Evolutionary conservation across 1,140 invertebrate species (phyloP).

Genomic region (Pararge aegeria): DNA sequence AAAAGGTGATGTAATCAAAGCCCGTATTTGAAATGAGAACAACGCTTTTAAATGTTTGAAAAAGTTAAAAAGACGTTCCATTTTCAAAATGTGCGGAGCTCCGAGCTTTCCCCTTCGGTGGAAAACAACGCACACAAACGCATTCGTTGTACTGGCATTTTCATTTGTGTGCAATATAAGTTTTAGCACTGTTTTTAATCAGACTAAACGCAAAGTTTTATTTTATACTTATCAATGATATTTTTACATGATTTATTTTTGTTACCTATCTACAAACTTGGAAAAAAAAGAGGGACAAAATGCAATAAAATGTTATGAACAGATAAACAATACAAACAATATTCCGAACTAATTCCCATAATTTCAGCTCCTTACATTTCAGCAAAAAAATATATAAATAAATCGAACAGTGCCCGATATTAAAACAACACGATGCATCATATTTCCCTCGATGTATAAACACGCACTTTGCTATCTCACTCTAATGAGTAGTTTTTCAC

Average conservation of each 20-base stretch:
- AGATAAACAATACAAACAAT: slow-evolving; percentile 34
- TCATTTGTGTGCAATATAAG: background rate
- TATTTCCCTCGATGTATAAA: slow-evolving; percentile 66
- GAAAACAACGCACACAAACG: slow-evolving; percentile 46
- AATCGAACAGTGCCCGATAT: slow-evolving; percentile 69
- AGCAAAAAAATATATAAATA: slow-evolving; percentile 64
- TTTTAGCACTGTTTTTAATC: background rate
- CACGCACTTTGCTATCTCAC: slow-evolving; percentile 50
- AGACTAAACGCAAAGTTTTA: background rate
- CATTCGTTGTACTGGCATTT: slow-evolving; percentile 2
- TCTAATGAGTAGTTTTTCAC: slow-evolving; percentile 43
- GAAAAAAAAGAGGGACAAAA: background rate
- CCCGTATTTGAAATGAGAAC: slow-evolving; percentile 24
- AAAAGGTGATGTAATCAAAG: slow-evolving; percentile 20
- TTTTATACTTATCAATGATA: background rate
- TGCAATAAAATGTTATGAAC: slow-evolving; percentile 39
- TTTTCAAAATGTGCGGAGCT: slow-evolving; percentile 58
- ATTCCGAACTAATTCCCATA: slow-evolving; percentile 35
- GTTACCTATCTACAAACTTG: too few relatives aligned
- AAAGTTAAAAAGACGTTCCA: slow-evolving; percentile 64
- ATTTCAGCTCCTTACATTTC: slow-evolving; percentile 57
- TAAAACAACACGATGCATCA: slow-evolving; percentile 77
- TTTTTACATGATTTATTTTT: slow-evolving; percentile 5
- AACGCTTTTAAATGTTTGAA: slow-evolving; percentile 50
- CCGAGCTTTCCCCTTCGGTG: slow-evolving; percentile 58